Evolutionary conservation across 1,140 invertebrate genomes (phyloP), one percentile per base, ranked within the genome.

Genomic region (Nylanderia fulva): DNA sequence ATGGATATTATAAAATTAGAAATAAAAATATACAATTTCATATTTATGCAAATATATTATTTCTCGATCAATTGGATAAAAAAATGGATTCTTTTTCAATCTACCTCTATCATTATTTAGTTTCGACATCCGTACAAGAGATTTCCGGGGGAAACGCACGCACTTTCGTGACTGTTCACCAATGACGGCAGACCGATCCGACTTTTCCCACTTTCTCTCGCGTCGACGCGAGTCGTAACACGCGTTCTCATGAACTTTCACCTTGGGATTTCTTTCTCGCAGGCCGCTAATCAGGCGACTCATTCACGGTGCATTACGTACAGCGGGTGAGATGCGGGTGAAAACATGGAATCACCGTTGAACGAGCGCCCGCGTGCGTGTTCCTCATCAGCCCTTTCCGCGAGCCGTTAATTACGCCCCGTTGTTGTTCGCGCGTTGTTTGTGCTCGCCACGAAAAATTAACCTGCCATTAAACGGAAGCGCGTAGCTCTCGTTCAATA

Each of bases 121-220:
- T 56, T 76, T 75, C 48, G 48, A 88, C 33, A 69, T 15, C 75
- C 63, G 63, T 69, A 15, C 21, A 39, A 74, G 21, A 64, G 21
- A 71, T 75, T 89, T 83, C 80, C 82, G 54, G 82, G 54, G 82
- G 85, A 84, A 90, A 80, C n/a, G 9, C 13, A 36, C 27, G 58
- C 48, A 64, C 76, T 1, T 58, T 39, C 42, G 56, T 80, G 79
- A 24, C 58, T 69, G 72, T 87, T 89, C 85, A 64, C n/a, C 48
- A 56, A 58, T 66, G 29, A 48, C n/a, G 60, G 64, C 39, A 24
- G 48, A 18, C 13, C 64, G 64, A 77, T 61, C 66, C 29, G 61
- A 42, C 89, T 91, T 91, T 91, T 90, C 82, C 80, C 56, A 89
- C 90, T 91, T 91, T 91, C 90, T 88, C 90, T 71, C 58, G 66